Conservation (phyloP, 30 jellyfish, hydroid and myxozoan species). For the Nemopilema nomurai region DNA sequence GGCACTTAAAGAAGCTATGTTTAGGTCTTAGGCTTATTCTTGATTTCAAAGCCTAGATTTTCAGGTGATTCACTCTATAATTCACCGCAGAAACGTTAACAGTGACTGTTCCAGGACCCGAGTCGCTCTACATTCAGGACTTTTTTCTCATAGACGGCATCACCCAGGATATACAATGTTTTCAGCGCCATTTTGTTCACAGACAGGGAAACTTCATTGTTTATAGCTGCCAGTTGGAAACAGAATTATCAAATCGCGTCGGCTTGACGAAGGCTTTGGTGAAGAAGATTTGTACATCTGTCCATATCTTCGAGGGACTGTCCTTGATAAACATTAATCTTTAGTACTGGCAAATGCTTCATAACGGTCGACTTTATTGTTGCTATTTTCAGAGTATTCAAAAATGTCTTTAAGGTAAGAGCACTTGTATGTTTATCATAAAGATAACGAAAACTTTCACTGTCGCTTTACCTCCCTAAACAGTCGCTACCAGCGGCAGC, state of each 20-base stretch:
- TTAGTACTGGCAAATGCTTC: not conserved
- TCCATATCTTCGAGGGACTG: too few species aligned
- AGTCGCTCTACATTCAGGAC: too few species aligned
- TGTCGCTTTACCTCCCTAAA: not conserved
- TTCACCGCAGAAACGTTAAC: not conserved
- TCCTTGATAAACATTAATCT: not conserved
- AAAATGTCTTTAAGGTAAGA: not conserved
- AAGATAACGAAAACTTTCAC: not conserved
- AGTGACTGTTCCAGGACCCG: not conserved
- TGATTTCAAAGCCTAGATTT: not conserved
- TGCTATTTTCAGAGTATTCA: not conserved
- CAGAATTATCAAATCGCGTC: too few species aligned
- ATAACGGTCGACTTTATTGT: not conserved
- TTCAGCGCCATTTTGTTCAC: too few species aligned
- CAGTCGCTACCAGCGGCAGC: too few species aligned
- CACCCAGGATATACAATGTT: too few species aligned
- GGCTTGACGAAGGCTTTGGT: too few species aligned
- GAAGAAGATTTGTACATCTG: too few species aligned
- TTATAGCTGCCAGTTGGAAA: too few species aligned
- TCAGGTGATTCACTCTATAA: not conserved
- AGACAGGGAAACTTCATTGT: too few species aligned
- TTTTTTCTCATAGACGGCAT: too few species aligned
- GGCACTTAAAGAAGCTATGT: not conserved
- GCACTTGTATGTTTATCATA: not conserved
- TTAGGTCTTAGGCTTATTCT: not conserved